A percentile compares a stretch with the other conserved stretches of the same genome.
phyloP scores from a whole-genome alignment of 2,797 vertebrate genomes.

The Gouania willdenowi region DNA sequence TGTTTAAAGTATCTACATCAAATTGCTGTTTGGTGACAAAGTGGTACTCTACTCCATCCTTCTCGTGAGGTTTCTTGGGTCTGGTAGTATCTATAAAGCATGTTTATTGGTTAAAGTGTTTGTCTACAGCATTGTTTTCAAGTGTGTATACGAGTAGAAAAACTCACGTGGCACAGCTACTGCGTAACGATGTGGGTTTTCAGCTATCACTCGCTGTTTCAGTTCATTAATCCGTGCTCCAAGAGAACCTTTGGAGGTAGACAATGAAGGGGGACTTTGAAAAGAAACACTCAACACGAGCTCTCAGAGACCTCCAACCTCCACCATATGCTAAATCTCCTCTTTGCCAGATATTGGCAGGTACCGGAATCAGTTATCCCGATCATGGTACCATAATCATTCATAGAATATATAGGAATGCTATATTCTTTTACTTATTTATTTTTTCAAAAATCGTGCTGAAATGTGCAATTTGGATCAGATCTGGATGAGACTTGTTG shows the following conservation, averaged over 20 bases:
- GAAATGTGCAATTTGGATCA: no score
- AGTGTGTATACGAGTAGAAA: no score
- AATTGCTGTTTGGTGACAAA: slow-evolving; percentile 92
- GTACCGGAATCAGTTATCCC: no score
- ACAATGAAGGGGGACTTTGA: not conserved
- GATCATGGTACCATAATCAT: no score
- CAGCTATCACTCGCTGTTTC: slow-evolving; percentile 91
- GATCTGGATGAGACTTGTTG: no score
- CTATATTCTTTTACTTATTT: no score
- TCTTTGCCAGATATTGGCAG: no score
- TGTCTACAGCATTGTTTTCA: no score
- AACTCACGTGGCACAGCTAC: slow-evolving; percentile 92
- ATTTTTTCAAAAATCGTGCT: no score
- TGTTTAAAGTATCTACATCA: slow-evolving; percentile 85
- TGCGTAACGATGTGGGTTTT: slow-evolving; percentile 90
- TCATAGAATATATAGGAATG: no score
- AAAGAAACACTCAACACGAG: not conserved
- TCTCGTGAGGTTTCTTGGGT: slow-evolving; percentile 90
- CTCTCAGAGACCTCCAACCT: no score
- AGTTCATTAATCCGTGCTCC: slow-evolving; percentile 90
- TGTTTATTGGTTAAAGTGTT: no score
- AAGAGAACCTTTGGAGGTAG: slow-evolving; percentile 81
- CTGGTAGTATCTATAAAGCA: slow-evolving; percentile 84
- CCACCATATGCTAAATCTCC: slow-evolving; percentile 16
- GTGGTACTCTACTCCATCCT: slow-evolving; percentile 93